Evolutionary conservation across 2,888 invertebrate genomes (phyloP).

Genomic region (Drosophila peninsularis): DNA sequence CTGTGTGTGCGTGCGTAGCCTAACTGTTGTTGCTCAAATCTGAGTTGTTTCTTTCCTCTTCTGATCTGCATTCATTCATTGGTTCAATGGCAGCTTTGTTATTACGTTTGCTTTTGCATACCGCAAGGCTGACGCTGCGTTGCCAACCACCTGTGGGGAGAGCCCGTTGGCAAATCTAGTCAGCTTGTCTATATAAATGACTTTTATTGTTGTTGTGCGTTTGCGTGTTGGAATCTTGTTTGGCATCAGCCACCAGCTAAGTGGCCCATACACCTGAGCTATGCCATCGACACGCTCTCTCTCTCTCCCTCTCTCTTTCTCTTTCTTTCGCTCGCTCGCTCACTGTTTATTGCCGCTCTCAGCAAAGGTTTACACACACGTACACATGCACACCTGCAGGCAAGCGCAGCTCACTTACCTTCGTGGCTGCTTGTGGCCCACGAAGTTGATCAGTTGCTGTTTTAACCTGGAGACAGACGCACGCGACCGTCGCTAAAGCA

Average conservation of each 20-base stretch:
- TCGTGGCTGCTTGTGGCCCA: constrained; percentile 69
- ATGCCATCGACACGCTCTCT: constrained; percentile 19
- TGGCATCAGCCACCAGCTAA: constrained; percentile 50
- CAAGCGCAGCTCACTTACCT: constrained; percentile 71
- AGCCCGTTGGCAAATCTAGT: constrained; percentile 59
- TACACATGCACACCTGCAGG: constrained; percentile 21
- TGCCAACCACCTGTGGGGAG: constrained; percentile 44
- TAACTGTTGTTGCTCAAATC: constrained; percentile 24
- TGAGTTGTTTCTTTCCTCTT: not conserved
- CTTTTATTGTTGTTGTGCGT: constrained; percentile 42
- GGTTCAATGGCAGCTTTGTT: not conserved
- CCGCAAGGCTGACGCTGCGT: constrained; percentile 45
- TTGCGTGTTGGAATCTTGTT: constrained; percentile 79
- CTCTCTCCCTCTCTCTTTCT: not conserved
- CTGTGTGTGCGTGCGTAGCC: constrained; percentile 4
- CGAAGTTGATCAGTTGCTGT: constrained; percentile 71
- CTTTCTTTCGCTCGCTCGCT: constrained; percentile 1
- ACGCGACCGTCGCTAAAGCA: constrained; percentile 56
- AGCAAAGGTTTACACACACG: constrained; percentile 30
- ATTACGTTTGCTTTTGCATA: constrained; percentile 34
- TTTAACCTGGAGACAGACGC: constrained; percentile 64
- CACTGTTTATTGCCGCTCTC: constrained; percentile 12
- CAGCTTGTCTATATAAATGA: constrained; percentile 17
- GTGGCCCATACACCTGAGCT: constrained; percentile 61
- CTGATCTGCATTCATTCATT: constrained; percentile 38